Evolutionary conservation across 1,140 invertebrate genomes (phyloP), one percentile per base, ranked within the genome.

Genomic region (Pseudomyrmex gracilis): DNA sequence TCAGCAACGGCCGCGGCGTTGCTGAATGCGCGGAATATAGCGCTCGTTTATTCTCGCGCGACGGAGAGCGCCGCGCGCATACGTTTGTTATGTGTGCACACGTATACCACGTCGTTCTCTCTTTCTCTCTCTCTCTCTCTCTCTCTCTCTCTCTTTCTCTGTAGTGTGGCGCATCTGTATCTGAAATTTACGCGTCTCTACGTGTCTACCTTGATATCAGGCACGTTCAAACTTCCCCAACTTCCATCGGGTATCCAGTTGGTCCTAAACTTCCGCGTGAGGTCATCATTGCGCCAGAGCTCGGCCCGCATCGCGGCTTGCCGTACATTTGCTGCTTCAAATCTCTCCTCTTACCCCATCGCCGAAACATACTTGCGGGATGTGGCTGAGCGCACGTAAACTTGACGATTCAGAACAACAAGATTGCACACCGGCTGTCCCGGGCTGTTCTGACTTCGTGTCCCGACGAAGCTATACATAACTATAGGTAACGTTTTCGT

Each of bases 151-250:
- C 22, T 63, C 43, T 34, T 5, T 34, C 34, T 34, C 51, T 61
- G 3, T 55, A 47, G 10, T n/a, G 57, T 43, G 22, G 22, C 20
- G 73, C 70, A 58, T 73, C 51, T 67, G 82, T 73, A 57, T 24
- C 51, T 43, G 82, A 55, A 87, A 87, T 87, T 86, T 87, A 77
- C 70, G 71, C 71, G 20, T 84, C 73, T 78, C 55, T 20, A 58
- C 70, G 82, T 84, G 20, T 70, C 57, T 49, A 61, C 70, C 74
- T 51, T 71, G 76, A 85, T 88, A 87, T 82, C 83, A 73, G 34
- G 71, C 63, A 64, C 58, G 55, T 85, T 76, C 45, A 85, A 88
- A 88, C 86, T 88, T 80, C 77, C 83, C 66, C 67, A 85, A 85
- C 83, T 76, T 57, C 86, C 51, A 51, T 58, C 51, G 60, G 10